Percentiles rank a stretch among this genome's conserved stretches.
phyloP scores from a whole-genome alignment of 2,888 invertebrate species.

The Xestia sexstrigata region DNA sequence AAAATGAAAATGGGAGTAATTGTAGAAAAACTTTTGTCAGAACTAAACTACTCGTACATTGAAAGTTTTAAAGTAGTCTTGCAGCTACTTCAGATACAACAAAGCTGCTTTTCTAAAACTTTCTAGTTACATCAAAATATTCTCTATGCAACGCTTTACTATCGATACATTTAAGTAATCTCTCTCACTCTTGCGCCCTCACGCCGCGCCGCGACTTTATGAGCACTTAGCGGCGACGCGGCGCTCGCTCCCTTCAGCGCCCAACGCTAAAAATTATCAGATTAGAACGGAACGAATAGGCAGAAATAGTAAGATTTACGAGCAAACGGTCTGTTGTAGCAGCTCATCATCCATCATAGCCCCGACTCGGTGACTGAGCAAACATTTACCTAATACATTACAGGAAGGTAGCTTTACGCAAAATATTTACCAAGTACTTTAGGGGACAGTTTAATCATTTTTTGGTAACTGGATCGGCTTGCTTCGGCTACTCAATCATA shows the following conservation, averaged over 20 bases:
- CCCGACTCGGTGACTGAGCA: constrained; percentile 55
- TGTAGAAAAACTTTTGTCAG: not conserved
- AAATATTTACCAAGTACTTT: constrained; percentile 62
- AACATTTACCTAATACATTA: constrained; percentile 74
- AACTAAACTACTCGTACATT: not conserved
- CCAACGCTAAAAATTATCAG: constrained; percentile 73
- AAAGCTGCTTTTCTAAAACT: no score
- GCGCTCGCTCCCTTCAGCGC: constrained; percentile 23
- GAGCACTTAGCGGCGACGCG: not conserved
- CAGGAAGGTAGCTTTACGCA: constrained; percentile 36
- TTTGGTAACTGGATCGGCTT: constrained; percentile 53
- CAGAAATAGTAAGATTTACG: constrained; percentile 71
- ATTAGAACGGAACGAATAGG: constrained; percentile 70
- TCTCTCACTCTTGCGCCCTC: no score
- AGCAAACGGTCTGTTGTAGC: constrained; percentile 42
- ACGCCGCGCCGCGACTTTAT: not conserved
- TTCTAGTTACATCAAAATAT: no score
- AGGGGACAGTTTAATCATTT: constrained; percentile 55
- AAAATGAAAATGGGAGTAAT: not conserved
- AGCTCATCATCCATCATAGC: constrained; percentile 68
- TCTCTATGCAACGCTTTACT: not conserved
- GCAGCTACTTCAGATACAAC: no score
- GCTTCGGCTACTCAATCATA: constrained; percentile 16
- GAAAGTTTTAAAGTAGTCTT: no score
- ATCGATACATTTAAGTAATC: not conserved